These are phyloP conservation scores for Sardinella longiceps DNA, from an alignment of 2,797 vertebrate species.

Conservation along the genomic window DNA sequence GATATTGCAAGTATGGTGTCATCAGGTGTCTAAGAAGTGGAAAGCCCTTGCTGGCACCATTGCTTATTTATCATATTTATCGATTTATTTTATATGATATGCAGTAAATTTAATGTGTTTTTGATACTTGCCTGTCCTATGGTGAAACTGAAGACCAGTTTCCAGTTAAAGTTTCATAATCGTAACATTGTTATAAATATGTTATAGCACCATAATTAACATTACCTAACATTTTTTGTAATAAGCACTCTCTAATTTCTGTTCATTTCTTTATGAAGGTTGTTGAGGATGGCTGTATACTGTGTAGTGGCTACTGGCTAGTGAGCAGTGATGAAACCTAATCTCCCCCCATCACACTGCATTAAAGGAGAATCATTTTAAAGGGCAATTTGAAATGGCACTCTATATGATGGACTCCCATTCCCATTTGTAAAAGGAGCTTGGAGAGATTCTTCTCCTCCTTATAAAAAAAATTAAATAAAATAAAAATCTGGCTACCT, in stretches of 20 bases:
- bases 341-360: not conserved
- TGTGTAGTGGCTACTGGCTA: too few relatives aligned
- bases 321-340: not conserved
- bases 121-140: too few relatives aligned
- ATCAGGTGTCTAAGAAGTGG: not conserved
- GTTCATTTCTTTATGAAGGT: not conserved
- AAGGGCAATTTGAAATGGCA: not conserved
- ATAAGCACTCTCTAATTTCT: too few relatives aligned
- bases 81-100: too few relatives aligned
- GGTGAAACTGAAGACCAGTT: too few relatives aligned
- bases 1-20: not conserved
- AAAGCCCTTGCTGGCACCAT: not conserved
- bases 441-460: not conserved
- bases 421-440: not conserved
- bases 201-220: too few relatives aligned
- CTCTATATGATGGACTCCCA: not conserved
- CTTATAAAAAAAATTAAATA: not conserved
- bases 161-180: too few relatives aligned
- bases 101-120: too few relatives aligned
- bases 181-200: too few relatives aligned
- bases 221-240: too few relatives aligned
- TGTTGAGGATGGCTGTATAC: not conserved
- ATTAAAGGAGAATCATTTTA: not conserved
- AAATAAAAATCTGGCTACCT: not conserved
- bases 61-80: too few relatives aligned